Conservation (phyloP, 1,140 invertebrate species). For the Cydia fagiglandana region DNA sequence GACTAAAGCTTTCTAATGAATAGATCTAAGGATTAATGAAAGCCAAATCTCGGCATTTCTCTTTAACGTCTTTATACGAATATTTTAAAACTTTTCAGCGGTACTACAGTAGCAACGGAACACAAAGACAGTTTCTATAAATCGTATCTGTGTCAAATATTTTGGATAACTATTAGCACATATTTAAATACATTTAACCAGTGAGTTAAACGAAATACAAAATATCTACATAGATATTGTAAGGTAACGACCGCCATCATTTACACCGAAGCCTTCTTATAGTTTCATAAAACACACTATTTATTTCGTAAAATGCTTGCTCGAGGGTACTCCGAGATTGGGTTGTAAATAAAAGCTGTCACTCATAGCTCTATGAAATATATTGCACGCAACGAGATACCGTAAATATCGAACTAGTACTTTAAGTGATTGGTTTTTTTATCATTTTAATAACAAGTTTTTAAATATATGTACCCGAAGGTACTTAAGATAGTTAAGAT, state of each 20-base stretch:
- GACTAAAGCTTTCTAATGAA: not conserved
- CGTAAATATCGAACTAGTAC: not conserved
- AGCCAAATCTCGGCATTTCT: not conserved
- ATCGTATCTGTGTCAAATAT: not conserved
- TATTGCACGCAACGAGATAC: not conserved
- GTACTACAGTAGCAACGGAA: too few relatives aligned
- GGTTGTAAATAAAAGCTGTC: slow-evolving; percentile 13
- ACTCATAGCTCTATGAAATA: slow-evolving; percentile 11
- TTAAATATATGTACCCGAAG: too few relatives aligned
- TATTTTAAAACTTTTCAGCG: too few relatives aligned
- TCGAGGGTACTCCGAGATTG: not conserved
- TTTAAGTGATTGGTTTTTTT: too few relatives aligned
- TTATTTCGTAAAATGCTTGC: not conserved
- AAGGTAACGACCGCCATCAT: not conserved
- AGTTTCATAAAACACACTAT: slow-evolving; percentile 13
- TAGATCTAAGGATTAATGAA: slow-evolving; percentile 13
- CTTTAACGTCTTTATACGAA: not conserved
- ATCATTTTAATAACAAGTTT: too few relatives aligned
- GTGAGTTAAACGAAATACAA: too few relatives aligned
- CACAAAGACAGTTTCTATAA: too few relatives aligned
- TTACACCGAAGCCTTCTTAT: not conserved
- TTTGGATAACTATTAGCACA: not conserved
- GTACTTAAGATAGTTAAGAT: too few relatives aligned
- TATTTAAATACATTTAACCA: too few relatives aligned
- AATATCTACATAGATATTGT: too few relatives aligned